These are phyloP conservation scores for Meloidogyne hapla DNA, from an alignment of 1,140 invertebrate genomes.

Conservation along the genomic window DNA sequence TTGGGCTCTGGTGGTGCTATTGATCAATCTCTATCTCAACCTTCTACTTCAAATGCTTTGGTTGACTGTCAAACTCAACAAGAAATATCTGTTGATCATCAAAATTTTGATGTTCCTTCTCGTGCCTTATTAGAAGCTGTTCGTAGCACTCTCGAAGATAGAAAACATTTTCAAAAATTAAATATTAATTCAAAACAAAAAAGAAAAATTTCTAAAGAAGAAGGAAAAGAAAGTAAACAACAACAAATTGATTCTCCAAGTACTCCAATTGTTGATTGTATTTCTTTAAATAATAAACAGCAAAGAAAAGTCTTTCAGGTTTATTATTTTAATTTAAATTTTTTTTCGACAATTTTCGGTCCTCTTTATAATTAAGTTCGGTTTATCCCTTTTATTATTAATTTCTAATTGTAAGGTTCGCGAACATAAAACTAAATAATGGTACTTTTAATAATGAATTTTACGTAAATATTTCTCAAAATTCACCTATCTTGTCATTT, in stretches of 20 bases:
- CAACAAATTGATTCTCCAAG: not conserved
- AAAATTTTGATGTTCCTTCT: constrained; percentile 30
- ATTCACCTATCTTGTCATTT: no score
- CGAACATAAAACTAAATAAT: no score
- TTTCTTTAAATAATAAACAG: constrained; percentile 3
- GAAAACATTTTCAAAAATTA: constrained; percentile 6
- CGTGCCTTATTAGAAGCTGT: constrained; percentile 28
- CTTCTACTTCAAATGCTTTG: not conserved
- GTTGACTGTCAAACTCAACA: not conserved
- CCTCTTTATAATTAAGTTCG: no score
- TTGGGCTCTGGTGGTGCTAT: not conserved
- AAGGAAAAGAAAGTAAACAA: not conserved
- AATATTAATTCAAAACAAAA: not conserved
- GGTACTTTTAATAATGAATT: no score
- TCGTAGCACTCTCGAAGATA: constrained; percentile 7
- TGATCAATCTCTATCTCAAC: constrained; percentile 5
- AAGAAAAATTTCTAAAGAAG: not conserved
- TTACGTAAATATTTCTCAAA: no score
- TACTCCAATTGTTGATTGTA: constrained; percentile 1
- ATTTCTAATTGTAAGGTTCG: no score
- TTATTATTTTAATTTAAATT: not conserved
- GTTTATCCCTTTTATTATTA: no score
- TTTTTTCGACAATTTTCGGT: no score
- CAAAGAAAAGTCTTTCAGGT: not conserved
- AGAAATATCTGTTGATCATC: not conserved